Conservation (phyloP, 2,113 vertebrate species). For the Serinus canaria region DNA sequence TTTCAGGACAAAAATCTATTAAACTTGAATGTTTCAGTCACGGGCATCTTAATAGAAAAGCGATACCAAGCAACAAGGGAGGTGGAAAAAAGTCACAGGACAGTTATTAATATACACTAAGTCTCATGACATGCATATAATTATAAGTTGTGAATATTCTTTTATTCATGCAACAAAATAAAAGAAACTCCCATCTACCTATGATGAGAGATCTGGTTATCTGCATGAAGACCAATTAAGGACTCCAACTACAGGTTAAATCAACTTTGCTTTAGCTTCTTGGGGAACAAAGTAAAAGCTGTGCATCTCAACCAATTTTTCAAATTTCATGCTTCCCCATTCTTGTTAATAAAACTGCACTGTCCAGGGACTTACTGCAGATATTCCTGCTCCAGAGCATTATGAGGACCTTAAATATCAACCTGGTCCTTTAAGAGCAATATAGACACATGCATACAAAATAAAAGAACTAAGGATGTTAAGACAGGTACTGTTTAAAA, state of each 20-base stretch:
- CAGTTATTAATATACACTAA: slow-evolving; percentile 58
- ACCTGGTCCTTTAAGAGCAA: background rate
- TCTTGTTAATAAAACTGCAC: background rate
- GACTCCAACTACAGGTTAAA: background rate
- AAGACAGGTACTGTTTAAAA: background rate
- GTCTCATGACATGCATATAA: slow-evolving; percentile 39
- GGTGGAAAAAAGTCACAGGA: slow-evolving; percentile 24
- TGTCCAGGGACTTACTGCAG: background rate
- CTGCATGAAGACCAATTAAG: background rate
- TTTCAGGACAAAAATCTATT: slow-evolving; percentile 62
- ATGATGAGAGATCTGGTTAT: background rate
- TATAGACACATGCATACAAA: background rate
- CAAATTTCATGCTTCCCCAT: background rate
- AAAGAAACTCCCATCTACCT: background rate
- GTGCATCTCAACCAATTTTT: background rate
- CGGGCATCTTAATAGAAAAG: slow-evolving; percentile 59
- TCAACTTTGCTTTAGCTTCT: background rate
- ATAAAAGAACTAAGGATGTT: background rate
- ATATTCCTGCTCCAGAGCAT: background rate
- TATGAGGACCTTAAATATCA: background rate
- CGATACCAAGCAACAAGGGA: slow-evolving; percentile 50
- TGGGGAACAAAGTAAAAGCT: background rate
- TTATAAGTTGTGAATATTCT: slow-evolving; percentile 36
- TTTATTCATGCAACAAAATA: slow-evolving; percentile 27
- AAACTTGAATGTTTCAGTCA: slow-evolving; percentile 45